Base-by-base conservation (phyloP, 92 coral and sea anemone genomes). In the Blastomussa wellsi region DNA sequence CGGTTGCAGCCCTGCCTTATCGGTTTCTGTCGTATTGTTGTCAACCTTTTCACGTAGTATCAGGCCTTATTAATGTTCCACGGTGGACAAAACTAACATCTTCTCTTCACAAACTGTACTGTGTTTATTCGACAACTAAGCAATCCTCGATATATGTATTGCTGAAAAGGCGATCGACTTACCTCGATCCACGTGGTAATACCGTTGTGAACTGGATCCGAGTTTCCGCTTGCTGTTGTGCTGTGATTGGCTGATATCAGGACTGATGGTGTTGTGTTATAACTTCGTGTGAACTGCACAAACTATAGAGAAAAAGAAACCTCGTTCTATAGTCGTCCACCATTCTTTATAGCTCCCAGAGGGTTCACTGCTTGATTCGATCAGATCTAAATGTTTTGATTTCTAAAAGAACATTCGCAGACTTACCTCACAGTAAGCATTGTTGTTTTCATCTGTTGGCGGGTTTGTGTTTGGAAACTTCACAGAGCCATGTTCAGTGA, bases 351-450 rank as follows among this genome's bases (percentile, higher is more conserved):
- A n/a, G n/a, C n/a, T n/a, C n/a, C n/a, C n/a, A n/a, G n/a, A n/a
- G n/a, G n/a, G n/a, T n/a, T n/a, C n/a, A n/a, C n/a, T n/a, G n/a
- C n/a, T n/a, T n/a, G n/a, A n/a, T n/a, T n/a, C n/a, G n/a, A n/a
- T n/a, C 22, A 13, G n/a, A 22, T 22, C 22, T 4, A 59, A 59
- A 15, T 5, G 66, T 15, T 0, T 0, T 7, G 44, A 3, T 3
- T 41, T 41, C 44, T 41, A n/a, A 53, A 0, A 53, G n/a, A 1
- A 22, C 60, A 53, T 4, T 53, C 11, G n/a, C 20, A 4, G 2
- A 33, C 24, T 49, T 59, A 93, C 95, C 96, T 90, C 55, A 75
- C 96, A 93, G 73, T 88, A 89, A 31, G 96, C 96, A 68, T 84
- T 90, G 73, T 86, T 93, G 75, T 79, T 80, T 66, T 66, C 39